Evolutionary conservation across 2,113 vertebrate genomes (phyloP).

Genomic region (Ophthalmotilapia sp.): DNA sequence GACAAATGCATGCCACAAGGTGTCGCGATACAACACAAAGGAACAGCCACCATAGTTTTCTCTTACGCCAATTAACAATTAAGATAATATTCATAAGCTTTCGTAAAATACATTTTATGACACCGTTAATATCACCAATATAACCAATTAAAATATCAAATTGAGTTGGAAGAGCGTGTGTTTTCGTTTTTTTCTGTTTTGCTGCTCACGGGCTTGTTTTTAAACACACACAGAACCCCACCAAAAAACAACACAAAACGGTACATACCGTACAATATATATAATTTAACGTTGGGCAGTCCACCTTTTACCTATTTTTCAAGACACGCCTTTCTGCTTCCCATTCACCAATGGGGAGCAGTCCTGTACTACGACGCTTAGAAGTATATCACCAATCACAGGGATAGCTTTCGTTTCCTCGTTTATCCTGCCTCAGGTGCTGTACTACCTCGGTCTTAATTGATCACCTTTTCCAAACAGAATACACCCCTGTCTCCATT

Average conservation of each 20-base stretch:
- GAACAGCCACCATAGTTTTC: not conserved
- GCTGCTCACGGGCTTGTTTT: not conserved
- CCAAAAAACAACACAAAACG: not conserved
- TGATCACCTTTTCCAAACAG: not conserved
- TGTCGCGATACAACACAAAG: constrained; percentile 5
- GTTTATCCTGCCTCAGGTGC: not conserved
- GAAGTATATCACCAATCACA: constrained; percentile 23
- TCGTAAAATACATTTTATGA: not conserved
- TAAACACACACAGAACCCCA: not conserved
- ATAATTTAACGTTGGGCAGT: not conserved
- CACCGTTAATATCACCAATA: not conserved
- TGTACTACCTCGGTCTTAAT: not conserved
- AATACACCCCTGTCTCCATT: not conserved
- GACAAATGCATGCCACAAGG: constrained; percentile 10
- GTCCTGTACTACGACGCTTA: not conserved
- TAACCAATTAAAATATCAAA: not conserved
- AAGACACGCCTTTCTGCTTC: not conserved
- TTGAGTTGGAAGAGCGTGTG: not conserved
- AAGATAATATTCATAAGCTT: not conserved
- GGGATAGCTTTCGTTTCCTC: not conserved
- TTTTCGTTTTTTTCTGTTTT: not conserved
- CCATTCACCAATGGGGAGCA: not conserved
- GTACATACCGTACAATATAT: not conserved
- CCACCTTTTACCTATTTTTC: not conserved
- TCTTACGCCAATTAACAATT: not conserved